These are phyloP conservation scores for Apoda limacodes DNA, from an alignment of 2,888 invertebrate genomes.

Conservation along the genomic window DNA sequence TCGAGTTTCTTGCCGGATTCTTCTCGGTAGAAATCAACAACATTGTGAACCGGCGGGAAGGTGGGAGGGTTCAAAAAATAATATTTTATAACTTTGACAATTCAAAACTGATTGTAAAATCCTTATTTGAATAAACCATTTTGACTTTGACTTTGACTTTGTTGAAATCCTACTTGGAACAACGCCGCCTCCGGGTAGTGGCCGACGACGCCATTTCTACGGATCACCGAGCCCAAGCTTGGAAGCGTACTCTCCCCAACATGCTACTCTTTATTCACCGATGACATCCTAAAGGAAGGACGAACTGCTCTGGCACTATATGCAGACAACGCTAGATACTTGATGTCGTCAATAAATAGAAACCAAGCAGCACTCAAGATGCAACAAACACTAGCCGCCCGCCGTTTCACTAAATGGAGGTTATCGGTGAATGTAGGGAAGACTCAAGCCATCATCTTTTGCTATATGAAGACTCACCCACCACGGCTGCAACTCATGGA, in stretches of 20 bases:
- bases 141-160: too few species aligned
- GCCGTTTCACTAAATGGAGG: constrained; percentile 10
- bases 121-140: too few species aligned
- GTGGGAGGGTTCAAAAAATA: too few species aligned
- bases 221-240: constrained; percentile 8
- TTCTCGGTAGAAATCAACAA: too few species aligned
- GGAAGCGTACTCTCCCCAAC: constrained; percentile 16
- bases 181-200: constrained; percentile 7
- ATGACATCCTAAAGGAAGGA: constrained; percentile 12
- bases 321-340: constrained; percentile 13
- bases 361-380: constrained; percentile 7
- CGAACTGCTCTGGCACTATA: constrained; percentile 10
- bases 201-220: constrained; percentile 11
- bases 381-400: constrained; percentile 6
- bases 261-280: constrained; percentile 13
- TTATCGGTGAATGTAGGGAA: constrained; percentile 9
- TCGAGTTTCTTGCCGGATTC: too few species aligned
- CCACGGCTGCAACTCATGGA: neutral
- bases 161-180: constrained; percentile 1
- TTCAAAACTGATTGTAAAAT: too few species aligned
- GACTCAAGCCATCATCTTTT: constrained; percentile 4
- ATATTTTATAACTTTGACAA: too few species aligned
- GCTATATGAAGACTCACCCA: neutral
- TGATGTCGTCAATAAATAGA: constrained; percentile 5
- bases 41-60: too few species aligned